These are phyloP conservation scores for Ptychochromis oligacanthus DNA, from an alignment of 2,113 vertebrate genomes.

Conservation along the genomic window DNA sequence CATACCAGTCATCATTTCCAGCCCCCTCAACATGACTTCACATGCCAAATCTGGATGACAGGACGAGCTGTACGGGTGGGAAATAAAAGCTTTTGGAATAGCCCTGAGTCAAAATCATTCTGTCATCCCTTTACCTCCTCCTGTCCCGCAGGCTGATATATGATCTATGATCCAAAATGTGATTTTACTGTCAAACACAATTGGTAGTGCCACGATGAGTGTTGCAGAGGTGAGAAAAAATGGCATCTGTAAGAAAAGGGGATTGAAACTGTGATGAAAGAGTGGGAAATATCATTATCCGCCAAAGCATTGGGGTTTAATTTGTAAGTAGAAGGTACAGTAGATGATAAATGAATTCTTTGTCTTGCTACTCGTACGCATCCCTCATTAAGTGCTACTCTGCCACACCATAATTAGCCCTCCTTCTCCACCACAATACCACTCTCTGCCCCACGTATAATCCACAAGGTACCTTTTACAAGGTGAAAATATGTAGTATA, in stretches of 20 bases:
- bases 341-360: constrained; percentile 41
- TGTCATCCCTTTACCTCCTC: constrained; percentile 45
- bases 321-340: constrained; percentile 30
- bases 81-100: constrained; percentile 58
- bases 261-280: constrained; percentile 36
- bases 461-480: constrained; percentile 22
- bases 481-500: not conserved
- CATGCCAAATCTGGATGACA: constrained; percentile 43
- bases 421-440: constrained; percentile 14
- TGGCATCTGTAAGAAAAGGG: constrained; percentile 29
- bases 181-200: constrained; percentile 74
- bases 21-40: constrained; percentile 32
- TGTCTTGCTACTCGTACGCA: constrained; percentile 21
- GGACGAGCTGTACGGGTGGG: constrained; percentile 25
- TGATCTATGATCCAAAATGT: constrained; percentile 69
- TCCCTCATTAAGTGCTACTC: constrained; percentile 32
- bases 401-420: constrained; percentile 37
- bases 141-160: constrained; percentile 47
- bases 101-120: constrained; percentile 60
- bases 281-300: constrained; percentile 32
- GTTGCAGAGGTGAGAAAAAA: constrained; percentile 55
- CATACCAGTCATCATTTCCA: constrained; percentile 35
- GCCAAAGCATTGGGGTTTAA: constrained; percentile 32
- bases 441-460: constrained; percentile 13
- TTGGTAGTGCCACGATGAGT: constrained; percentile 51